These are phyloP conservation scores for Tenrec ecaudatus DNA, from an alignment of 2,113 vertebrate species.

Conservation along the genomic window DNA sequence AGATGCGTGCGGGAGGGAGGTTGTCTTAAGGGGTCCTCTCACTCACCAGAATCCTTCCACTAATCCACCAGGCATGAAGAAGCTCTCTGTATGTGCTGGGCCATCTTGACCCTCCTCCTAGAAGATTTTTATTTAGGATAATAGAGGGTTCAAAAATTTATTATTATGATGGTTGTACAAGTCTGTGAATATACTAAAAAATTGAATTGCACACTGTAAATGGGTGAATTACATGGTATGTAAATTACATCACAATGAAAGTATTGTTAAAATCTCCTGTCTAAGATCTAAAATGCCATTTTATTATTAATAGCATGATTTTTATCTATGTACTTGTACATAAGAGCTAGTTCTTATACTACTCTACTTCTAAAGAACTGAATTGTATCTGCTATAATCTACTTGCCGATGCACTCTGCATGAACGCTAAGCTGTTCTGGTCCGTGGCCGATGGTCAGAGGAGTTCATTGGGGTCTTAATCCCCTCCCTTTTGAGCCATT, in stretches of 20 bases:
- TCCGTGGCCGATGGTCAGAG: no score
- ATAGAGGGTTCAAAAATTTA: slow-evolving; percentile 17
- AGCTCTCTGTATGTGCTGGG: no score
- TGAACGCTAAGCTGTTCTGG: no score
- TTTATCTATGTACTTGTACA: not conserved
- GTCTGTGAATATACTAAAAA: slow-evolving; percentile 1
- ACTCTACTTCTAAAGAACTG: not conserved
- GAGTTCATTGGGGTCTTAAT: no score
- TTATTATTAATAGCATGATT: slow-evolving; percentile 22
- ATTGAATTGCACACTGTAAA: not conserved
- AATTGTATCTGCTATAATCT: no score
- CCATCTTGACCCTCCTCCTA: no score
- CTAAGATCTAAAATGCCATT: not conserved
- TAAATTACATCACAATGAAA: not conserved
- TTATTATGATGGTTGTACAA: not conserved
- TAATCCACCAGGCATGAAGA: no score
- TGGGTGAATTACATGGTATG: not conserved
- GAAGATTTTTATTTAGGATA: not conserved
- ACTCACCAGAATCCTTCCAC: no score
- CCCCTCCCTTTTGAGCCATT: no score
- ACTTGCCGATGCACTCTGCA: no score
- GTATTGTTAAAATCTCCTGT: not conserved
- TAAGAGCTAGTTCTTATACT: slow-evolving; percentile 13
- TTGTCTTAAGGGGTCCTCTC: no score
- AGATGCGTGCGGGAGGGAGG: no score